Evolutionary conservation across 2,888 invertebrate genomes (phyloP).

Genomic region (Minunthozetes semirufus): DNA sequence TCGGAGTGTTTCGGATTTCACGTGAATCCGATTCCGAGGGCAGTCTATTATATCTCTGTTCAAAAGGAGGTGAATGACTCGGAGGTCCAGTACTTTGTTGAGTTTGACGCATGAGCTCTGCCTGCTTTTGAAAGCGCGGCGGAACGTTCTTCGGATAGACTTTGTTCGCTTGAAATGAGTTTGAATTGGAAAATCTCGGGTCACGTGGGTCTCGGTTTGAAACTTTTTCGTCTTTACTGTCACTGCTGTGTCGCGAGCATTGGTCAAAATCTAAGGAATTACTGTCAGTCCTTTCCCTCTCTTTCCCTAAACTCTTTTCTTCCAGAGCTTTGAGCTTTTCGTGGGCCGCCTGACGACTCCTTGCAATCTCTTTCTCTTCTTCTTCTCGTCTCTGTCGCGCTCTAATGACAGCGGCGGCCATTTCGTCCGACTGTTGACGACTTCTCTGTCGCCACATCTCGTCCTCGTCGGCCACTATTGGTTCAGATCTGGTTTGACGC

Average conservation of each 20-base stretch:
- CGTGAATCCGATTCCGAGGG: neutral
- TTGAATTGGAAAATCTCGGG: neutral
- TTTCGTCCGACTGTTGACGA: slow-evolving; percentile 62
- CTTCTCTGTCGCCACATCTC: slow-evolving; percentile 66
- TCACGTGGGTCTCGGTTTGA: slow-evolving; percentile 35
- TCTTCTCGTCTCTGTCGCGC: slow-evolving; percentile 79
- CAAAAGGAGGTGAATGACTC: neutral
- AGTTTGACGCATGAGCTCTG: slow-evolving; percentile 46
- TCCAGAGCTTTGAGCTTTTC: slow-evolving; percentile 64
- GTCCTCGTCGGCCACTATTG: slow-evolving; percentile 53
- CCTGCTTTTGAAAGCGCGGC: slow-evolving; percentile 74
- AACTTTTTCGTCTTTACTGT: slow-evolving; percentile 46
- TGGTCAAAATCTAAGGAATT: slow-evolving; percentile 36
- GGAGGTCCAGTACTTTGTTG: slow-evolving; percentile 40
- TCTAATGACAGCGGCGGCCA: slow-evolving; percentile 70
- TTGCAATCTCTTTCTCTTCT: slow-evolving; percentile 65
- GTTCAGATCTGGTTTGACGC: slow-evolving; percentile 17
- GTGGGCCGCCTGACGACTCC: slow-evolving; percentile 55
- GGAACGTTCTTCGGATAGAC: slow-evolving; percentile 75
- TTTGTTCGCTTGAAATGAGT: slow-evolving; percentile 47
- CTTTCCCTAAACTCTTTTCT: slow-evolving; percentile 54
- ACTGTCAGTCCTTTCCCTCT: neutral
- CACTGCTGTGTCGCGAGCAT: slow-evolving; percentile 45
- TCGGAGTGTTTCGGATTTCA: neutral
- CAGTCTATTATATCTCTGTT: slow-evolving; percentile 4